A percentile compares a stretch with the other conserved stretches of the same genome.
phyloP scores from a whole-genome alignment of 2,797 vertebrate genomes.

The Aythya fuligula region DNA sequence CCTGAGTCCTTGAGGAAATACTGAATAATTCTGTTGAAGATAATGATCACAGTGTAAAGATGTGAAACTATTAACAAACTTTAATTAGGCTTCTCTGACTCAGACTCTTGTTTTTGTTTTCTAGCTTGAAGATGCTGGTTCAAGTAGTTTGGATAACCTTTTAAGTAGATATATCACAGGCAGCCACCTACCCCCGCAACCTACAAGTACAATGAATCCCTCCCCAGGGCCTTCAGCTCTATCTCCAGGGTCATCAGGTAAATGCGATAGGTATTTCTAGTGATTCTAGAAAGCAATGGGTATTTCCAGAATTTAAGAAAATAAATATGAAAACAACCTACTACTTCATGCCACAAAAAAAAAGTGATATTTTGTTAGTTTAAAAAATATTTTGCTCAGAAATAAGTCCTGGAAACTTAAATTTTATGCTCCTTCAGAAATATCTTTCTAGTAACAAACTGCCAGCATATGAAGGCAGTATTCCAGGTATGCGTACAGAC shows the following conservation, averaged over 20 bases:
- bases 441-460: neutral
- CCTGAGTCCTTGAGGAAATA: neutral
- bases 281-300: neutral
- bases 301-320: neutral
- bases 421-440: neutral
- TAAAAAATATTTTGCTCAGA: neutral
- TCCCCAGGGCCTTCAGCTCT: conserved; percentile 95
- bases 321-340: neutral
- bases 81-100: conserved; percentile 7
- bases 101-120: conserved; percentile 43
- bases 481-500: neutral
- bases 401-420: neutral
- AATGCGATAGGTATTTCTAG: neutral
- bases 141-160: conserved; percentile 91
- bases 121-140: conserved; percentile 96
- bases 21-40: neutral
- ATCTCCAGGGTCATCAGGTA: conserved; percentile 97
- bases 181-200: conserved; percentile 87
- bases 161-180: conserved; percentile 93
- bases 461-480: neutral
- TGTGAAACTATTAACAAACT: neutral
- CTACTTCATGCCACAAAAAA: neutral
- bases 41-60: neutral
- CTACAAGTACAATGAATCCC: conserved; percentile 90
- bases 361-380: neutral